Conservation (phyloP, 2,113 vertebrate species). For the Hemibates koningsi region DNA sequence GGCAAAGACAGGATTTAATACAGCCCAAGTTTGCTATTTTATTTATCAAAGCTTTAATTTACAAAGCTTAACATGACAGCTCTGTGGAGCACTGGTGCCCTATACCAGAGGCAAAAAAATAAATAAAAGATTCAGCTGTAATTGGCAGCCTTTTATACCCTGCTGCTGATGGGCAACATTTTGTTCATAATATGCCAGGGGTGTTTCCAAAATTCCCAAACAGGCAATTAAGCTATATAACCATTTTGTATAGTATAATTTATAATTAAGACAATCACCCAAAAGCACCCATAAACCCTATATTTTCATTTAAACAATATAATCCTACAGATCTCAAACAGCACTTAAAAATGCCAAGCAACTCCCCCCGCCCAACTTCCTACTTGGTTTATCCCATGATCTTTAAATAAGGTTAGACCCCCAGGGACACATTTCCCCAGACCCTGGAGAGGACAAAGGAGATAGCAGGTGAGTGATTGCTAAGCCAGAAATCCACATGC, state of each 20-base stretch:
- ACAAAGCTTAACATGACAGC: neutral
- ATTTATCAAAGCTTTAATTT: neutral
- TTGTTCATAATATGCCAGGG: neutral
- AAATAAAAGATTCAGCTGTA: neutral
- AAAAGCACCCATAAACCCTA: neutral
- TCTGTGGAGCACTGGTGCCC: neutral
- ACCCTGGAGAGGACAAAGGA: neutral
- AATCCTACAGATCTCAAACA: neutral
- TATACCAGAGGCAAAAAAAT: neutral
- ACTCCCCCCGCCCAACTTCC: neutral
- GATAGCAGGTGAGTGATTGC: neutral
- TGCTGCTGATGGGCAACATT: neutral
- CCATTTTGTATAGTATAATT: neutral
- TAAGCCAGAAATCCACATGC: neutral
- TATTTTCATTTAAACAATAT: neutral
- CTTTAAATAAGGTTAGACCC: neutral
- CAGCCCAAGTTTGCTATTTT: neutral
- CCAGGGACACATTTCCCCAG: neutral
- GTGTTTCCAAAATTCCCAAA: neutral
- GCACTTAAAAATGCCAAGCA: neutral
- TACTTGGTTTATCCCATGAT: neutral
- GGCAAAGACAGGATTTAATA: neutral
- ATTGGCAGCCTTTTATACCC: neutral
- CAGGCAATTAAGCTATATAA: neutral
- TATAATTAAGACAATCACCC: neutral